phyloP scores from a whole-genome alignment of 2,797 vertebrate species.

The Enteromius thamalakanensis region DNA sequence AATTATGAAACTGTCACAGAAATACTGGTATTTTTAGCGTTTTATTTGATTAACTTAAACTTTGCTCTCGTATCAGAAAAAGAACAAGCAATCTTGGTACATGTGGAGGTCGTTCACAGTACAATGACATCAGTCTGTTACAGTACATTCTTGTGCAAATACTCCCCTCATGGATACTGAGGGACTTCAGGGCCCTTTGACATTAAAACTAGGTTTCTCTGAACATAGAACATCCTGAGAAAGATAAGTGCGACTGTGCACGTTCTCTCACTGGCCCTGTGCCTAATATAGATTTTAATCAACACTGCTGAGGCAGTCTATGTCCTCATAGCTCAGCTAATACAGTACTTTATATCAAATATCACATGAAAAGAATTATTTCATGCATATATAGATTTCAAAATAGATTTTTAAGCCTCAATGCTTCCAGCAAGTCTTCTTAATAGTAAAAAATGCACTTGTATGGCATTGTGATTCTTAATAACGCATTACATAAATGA shows the following conservation, averaged over 20 bases:
- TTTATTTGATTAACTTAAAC: slow-evolving; percentile 45
- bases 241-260: slow-evolving; percentile 3
- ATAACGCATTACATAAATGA: neutral
- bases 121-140: slow-evolving; percentile 50
- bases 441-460: neutral
- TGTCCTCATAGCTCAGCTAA: neutral
- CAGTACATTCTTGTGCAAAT: slow-evolving; percentile 59
- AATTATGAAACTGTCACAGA: neutral
- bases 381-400: neutral
- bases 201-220: slow-evolving; percentile 20
- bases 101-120: slow-evolving; percentile 48
- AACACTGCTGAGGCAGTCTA: neutral
- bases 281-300: slow-evolving; percentile 4
- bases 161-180: slow-evolving; percentile 16
- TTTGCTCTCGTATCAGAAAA: slow-evolving; percentile 23
- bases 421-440: neutral
- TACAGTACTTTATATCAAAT: slow-evolving; percentile 45
- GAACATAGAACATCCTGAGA: neutral
- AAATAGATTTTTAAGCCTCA: neutral
- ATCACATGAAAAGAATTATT: slow-evolving; percentile 10
- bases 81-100: slow-evolving; percentile 35
- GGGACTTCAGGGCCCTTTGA: neutral
- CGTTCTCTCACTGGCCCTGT: neutral
- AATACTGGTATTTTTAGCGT: neutral
- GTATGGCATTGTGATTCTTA: neutral